These are phyloP conservation scores for Trachelus troglodyta DNA, from an alignment of 2,888 invertebrate species.

Conservation along the genomic window DNA sequence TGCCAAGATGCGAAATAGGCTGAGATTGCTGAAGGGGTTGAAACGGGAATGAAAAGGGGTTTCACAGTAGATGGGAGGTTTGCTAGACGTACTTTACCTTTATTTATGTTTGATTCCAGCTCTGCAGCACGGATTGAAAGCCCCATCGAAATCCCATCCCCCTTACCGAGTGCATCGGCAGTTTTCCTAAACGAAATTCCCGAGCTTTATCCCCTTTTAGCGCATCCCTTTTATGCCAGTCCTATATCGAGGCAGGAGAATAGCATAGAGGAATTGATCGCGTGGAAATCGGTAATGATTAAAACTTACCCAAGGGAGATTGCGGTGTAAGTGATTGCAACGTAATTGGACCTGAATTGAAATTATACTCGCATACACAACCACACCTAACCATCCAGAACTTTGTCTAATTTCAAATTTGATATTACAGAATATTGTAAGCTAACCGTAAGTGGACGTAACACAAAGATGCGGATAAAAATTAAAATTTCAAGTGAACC, in stretches of 20 bases:
- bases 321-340: not conserved
- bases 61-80: constrained; percentile 10
- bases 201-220: not conserved
- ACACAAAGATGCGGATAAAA: not conserved
- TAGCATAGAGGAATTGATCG: not conserved
- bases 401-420: not conserved
- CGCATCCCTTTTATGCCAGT: not conserved
- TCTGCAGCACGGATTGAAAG: not conserved
- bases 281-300: not conserved
- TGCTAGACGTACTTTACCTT: constrained; percentile 22
- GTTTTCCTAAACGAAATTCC: not conserved
- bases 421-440: not conserved
- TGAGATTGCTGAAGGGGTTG: not conserved
- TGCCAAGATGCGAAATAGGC: not conserved
- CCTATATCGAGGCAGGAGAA: not conserved
- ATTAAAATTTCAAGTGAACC: too few species aligned
- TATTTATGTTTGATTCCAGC: constrained; percentile 20
- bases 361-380: not conserved
- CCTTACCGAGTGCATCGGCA: not conserved
- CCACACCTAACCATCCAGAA: not conserved
- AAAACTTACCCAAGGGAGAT: not conserved
- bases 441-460: not conserved
- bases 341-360: not conserved
- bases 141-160: not conserved
- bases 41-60: not conserved